Conservation (phyloP, 2,113 vertebrate genomes). For the Sinocyclocheilus anshuiensis region DNA sequence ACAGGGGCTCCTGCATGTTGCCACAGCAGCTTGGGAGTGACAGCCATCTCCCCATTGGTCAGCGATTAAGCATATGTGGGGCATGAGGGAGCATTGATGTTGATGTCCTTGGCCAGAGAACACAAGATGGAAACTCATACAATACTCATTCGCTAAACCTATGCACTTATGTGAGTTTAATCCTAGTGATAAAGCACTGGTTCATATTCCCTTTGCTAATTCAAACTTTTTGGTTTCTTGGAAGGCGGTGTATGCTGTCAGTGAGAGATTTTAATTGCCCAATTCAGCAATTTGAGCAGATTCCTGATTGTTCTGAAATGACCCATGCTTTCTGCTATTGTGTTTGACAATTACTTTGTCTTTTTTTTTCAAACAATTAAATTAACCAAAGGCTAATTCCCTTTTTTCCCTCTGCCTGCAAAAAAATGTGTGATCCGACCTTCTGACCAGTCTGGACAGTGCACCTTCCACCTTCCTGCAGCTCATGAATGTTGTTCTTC, state of each 20-base stretch:
- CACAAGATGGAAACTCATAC: constrained; percentile 2
- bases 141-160: not conserved
- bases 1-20: constrained; percentile 22
- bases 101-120: constrained; percentile 18
- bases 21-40: constrained; percentile 1
- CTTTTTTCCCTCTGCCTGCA: not conserved
- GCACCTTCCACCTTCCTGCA: not conserved
- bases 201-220: not conserved
- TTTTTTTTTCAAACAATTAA: not conserved
- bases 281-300: not conserved
- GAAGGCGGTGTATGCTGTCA: not conserved
- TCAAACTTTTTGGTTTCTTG: not conserved
- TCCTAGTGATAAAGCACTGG: not conserved
- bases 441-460: not conserved
- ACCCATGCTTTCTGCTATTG: not conserved
- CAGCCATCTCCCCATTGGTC: constrained; percentile 16
- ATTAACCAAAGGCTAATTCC: not conserved
- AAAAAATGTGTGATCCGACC: not conserved
- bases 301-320: not conserved
- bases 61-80: not conserved
- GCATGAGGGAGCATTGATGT: constrained; percentile 19
- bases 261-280: not conserved
- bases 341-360: not conserved
- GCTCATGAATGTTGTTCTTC: not conserved
- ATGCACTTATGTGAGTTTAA: not conserved